Percentiles rank a stretch among this genome's conserved stretches.
phyloP scores from a whole-genome alignment of 2,797 vertebrate genomes.

The Clamator glandarius region DNA sequence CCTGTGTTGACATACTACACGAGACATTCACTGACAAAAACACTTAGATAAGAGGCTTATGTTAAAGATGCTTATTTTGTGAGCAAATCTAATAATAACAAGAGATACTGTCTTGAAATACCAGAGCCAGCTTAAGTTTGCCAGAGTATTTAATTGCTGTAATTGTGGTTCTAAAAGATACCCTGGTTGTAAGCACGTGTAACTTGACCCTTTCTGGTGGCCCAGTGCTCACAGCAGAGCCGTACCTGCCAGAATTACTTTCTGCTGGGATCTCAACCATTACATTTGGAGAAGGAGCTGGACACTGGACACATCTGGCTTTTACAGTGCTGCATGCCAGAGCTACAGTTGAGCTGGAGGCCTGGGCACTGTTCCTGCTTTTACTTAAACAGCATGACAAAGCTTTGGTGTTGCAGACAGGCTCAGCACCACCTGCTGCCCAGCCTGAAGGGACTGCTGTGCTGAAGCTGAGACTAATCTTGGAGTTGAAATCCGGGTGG shows the following conservation, averaged over 20 bases:
- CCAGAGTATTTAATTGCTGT: background rate
- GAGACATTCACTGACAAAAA: background rate
- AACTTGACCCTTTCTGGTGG: background rate
- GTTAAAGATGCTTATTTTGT: background rate
- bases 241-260: background rate
- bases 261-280: background rate
- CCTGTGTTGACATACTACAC: background rate
- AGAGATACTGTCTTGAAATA: background rate
- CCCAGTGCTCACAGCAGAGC: background rate
- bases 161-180: background rate
- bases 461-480: background rate
- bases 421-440: background rate
- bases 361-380: background rate
- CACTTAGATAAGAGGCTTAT: background rate
- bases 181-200: background rate
- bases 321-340: background rate
- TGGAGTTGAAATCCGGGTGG: rapidly evolving
- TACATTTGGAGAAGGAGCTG: background rate
- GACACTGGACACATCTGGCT: background rate
- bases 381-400: background rate
- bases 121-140: background rate
- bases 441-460: background rate
- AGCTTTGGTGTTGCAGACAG: background rate
- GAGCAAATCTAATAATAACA: background rate
- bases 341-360: background rate